These are phyloP conservation scores for Papilio demoleus DNA, from an alignment of 2,888 invertebrate genomes.

Conservation along the genomic window DNA sequence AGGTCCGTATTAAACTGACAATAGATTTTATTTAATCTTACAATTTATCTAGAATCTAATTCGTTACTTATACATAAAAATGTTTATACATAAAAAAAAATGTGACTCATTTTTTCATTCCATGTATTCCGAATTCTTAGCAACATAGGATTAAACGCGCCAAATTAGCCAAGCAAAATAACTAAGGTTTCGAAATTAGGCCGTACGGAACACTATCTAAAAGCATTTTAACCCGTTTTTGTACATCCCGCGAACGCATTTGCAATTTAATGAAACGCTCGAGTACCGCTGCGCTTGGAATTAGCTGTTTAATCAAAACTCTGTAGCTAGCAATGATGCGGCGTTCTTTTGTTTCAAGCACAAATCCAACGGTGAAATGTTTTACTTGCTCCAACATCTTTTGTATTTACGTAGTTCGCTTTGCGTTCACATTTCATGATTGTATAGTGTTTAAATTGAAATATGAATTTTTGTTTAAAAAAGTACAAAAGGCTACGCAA, in stretches of 20 bases:
- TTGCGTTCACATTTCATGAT: not conserved
- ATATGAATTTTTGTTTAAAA: not conserved
- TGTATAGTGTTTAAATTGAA: constrained; percentile 12
- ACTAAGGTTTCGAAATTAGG: not conserved
- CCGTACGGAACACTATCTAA: not conserved
- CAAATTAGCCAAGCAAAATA: no score
- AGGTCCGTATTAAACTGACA: no score
- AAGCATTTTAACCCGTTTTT: constrained; percentile 5
- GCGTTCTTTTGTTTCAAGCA: constrained; percentile 27
- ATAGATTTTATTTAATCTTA: no score
- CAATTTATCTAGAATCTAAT: no score
- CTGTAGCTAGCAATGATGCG: constrained; percentile 15
- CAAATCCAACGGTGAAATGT: constrained; percentile 25
- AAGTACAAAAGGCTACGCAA: no score
- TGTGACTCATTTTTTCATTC: no score
- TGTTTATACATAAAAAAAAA: no score
- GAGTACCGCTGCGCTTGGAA: constrained; percentile 24
- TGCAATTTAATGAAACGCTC: constrained; percentile 34
- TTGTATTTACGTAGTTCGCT: constrained; percentile 8
- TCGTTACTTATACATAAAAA: no score
- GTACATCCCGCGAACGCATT: constrained; percentile 24
- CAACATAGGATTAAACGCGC: no score
- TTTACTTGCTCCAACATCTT: constrained; percentile 18
- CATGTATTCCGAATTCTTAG: no score
- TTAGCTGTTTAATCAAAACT: constrained; percentile 38